Evolutionary conservation across 2,113 vertebrate species (phyloP).

Genomic region (Polypterus senegalus): DNA sequence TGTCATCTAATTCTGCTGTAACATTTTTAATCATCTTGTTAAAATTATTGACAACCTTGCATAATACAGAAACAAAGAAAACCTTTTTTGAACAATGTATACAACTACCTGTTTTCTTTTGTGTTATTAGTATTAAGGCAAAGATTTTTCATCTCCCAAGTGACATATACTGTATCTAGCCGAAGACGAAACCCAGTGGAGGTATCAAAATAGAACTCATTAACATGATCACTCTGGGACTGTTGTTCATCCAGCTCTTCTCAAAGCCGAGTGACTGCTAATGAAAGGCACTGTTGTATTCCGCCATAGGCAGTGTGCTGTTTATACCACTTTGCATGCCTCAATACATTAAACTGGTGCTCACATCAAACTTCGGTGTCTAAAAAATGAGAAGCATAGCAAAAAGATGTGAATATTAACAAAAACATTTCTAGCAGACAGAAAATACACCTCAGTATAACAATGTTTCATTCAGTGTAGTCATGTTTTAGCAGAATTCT

Average conservation of each 20-base stretch:
- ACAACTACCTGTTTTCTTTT: background rate
- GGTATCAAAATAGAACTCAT: constrained; percentile 47
- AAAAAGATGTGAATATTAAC: background rate
- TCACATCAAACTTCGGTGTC: constrained; percentile 52
- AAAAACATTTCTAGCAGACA: background rate
- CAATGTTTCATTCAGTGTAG: too few species aligned
- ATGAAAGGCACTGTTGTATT: constrained; percentile 89
- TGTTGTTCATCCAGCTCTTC: constrained; percentile 46
- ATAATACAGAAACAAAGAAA: too few species aligned
- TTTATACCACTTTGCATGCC: constrained; percentile 48
- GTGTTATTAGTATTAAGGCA: constrained; percentile 46
- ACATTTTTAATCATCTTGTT: too few species aligned
- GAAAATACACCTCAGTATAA: too few species aligned
- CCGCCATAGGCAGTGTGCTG: constrained; percentile 64
- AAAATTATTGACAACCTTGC: too few species aligned
- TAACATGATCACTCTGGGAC: constrained; percentile 23
- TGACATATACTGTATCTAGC: constrained; percentile 13
- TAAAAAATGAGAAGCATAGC: constrained; percentile 22
- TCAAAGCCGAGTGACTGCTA: constrained; percentile 52
- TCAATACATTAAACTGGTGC: constrained; percentile 59
- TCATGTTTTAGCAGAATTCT: too few species aligned
- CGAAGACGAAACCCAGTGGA: constrained; percentile 45
- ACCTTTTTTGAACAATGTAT: too few species aligned
- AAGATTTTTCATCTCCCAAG: constrained; percentile 28
- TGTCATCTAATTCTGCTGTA: too few species aligned